Conservation (phyloP, 2,797 vertebrate genomes). For the Hippocampus kuda region DNA sequence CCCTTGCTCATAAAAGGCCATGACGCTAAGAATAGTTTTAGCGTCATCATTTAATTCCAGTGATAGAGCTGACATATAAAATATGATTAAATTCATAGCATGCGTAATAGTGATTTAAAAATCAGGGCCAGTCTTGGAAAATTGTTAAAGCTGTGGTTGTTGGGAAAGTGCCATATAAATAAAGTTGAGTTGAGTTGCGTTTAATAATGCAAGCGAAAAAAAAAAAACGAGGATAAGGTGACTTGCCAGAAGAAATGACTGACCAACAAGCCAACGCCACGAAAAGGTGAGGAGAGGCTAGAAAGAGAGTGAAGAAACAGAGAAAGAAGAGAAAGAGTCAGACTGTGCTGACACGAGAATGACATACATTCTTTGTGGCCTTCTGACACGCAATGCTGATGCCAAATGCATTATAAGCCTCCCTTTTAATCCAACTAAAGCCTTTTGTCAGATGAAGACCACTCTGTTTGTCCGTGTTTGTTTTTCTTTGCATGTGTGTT, state of each 20-base stretch:
- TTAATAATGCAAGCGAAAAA: slow-evolving; percentile 42
- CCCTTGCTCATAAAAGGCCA: neutral
- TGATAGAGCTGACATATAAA: too few relatives aligned
- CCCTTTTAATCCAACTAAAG: slow-evolving; percentile 24
- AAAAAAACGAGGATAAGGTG: slow-evolving; percentile 24
- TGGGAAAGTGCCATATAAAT: neutral
- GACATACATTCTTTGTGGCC: slow-evolving; percentile 29
- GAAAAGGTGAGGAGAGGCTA: slow-evolving; percentile 11
- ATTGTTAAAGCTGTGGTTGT: too few relatives aligned
- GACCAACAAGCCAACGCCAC: slow-evolving; percentile 17
- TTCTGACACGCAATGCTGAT: slow-evolving; percentile 26
- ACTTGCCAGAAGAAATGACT: slow-evolving; percentile 22
- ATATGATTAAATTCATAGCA: too few relatives aligned
- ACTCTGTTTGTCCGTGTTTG: slow-evolving; percentile 16
- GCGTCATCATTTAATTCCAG: neutral
- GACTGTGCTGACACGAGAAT: slow-evolving; percentile 26
- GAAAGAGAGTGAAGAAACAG: slow-evolving; percentile 12
- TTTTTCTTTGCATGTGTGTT: slow-evolving; percentile 13
- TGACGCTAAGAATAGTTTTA: neutral
- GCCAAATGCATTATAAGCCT: slow-evolving; percentile 37
- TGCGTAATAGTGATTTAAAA: too few relatives aligned
- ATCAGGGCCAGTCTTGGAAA: too few relatives aligned
- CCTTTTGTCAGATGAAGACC: slow-evolving; percentile 20
- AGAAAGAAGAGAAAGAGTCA: slow-evolving; percentile 22
- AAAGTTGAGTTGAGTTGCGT: neutral